Evolutionary conservation across 2,113 vertebrate genomes (phyloP).

Genomic region (Hiodon alosoides): DNA sequence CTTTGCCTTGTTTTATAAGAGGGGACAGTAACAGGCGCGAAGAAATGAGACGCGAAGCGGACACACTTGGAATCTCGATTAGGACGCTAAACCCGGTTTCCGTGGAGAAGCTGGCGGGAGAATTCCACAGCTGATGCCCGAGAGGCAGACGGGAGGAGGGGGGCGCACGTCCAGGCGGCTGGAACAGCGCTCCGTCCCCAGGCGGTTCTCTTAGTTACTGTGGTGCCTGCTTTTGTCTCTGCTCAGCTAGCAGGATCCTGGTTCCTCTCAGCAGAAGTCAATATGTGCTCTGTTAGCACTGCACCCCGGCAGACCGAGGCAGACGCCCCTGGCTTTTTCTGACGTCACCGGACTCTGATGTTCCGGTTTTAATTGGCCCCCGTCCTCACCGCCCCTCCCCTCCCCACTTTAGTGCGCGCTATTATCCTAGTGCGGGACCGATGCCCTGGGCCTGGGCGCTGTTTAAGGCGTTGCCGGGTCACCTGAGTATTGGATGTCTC

Average conservation of each 20-base stretch:
- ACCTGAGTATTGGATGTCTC: too few relatives aligned
- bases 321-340: too few relatives aligned
- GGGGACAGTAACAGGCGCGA: neutral
- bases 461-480: too few relatives aligned
- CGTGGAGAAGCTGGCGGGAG: constrained; percentile 13
- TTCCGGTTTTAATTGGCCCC: neutral
- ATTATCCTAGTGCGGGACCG: too few relatives aligned
- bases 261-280: neutral
- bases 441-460: too few relatives aligned
- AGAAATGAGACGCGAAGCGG: neutral
- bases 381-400: neutral
- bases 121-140: neutral
- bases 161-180: neutral
- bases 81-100: constrained; percentile 9
- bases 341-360: neutral
- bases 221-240: neutral
- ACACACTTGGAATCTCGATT: neutral
- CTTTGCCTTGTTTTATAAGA: neutral
- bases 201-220: too few relatives aligned
- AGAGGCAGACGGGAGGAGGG: neutral
- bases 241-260: neutral
- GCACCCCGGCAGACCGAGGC: neutral
- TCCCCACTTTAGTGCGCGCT: neutral
- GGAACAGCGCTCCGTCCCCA: neutral
- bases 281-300: neutral